A percentile compares a stretch with the other conserved stretches of the same genome.
These are phyloP conservation scores for Scylla paramamosain DNA, from an alignment of 1,140 invertebrate species.

Conservation along the genomic window DNA sequence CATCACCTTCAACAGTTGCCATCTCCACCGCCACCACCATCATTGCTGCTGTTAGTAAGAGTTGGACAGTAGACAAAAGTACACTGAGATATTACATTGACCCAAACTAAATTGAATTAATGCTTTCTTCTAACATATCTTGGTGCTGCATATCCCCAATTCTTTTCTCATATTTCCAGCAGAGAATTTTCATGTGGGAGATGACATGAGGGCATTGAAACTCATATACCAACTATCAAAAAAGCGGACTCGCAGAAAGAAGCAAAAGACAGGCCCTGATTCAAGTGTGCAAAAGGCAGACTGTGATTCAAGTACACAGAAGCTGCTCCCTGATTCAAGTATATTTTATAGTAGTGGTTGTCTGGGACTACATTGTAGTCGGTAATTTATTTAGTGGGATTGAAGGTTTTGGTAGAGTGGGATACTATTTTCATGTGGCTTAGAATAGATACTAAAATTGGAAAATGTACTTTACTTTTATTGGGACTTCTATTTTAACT, in stretches of 20 bases:
- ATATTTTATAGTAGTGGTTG: neutral
- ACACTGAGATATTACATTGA: too few relatives aligned
- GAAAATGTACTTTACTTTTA: too few relatives aligned
- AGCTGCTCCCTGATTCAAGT: neutral
- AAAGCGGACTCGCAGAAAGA: neutral
- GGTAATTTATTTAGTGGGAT: neutral
- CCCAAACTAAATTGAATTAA: too few relatives aligned
- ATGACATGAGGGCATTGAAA: neutral
- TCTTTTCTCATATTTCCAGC: neutral
- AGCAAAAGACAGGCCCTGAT: neutral
- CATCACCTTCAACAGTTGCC: too few relatives aligned
- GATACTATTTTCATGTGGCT: neutral
- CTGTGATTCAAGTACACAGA: too few relatives aligned
- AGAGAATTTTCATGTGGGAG: neutral
- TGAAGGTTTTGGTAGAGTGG: neutral
- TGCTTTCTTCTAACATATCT: too few relatives aligned
- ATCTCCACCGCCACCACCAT: too few relatives aligned
- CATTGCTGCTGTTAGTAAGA: too few relatives aligned
- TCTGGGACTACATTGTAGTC: neutral
- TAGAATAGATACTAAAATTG: too few relatives aligned
- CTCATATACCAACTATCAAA: neutral
- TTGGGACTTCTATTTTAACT: too few relatives aligned
- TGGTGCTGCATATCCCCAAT: neutral
- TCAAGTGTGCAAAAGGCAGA: neutral
- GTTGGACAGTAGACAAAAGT: too few relatives aligned